Conservation (phyloP, 2,797 vertebrate species). For the Gorsachius magnificus region DNA sequence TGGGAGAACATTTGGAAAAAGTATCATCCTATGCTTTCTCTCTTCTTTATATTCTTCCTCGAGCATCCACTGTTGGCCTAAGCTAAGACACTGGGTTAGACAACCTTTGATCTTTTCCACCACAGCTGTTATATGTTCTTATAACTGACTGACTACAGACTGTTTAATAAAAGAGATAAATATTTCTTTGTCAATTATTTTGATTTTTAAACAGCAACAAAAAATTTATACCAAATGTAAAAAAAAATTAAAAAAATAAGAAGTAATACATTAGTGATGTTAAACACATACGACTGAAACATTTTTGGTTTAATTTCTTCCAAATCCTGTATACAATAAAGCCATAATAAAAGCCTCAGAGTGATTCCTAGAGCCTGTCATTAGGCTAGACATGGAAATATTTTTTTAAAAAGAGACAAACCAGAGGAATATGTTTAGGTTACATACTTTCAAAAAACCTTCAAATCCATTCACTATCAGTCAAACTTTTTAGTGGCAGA, state of each 20-base stretch:
- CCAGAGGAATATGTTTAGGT: background rate
- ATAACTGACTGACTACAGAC: background rate
- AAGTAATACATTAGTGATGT: background rate
- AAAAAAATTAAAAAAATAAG: background rate
- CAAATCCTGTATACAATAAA: background rate
- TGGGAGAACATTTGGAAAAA: background rate
- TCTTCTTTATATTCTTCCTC: background rate
- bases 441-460: background rate
- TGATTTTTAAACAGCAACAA: background rate
- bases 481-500: background rate
- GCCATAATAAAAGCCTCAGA: background rate
- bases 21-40: background rate
- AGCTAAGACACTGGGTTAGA: background rate
- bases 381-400: background rate
- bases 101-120: background rate
- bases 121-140: background rate
- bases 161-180: background rate
- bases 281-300: background rate
- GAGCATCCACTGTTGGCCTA: background rate
- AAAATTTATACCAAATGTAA: background rate
- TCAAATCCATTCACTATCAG: background rate
- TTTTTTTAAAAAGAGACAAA: background rate
- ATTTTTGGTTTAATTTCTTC: background rate
- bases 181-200: background rate
- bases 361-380: background rate